Conservation (phyloP, 2,888 invertebrate genomes). For the Piscicola geometra region DNA sequence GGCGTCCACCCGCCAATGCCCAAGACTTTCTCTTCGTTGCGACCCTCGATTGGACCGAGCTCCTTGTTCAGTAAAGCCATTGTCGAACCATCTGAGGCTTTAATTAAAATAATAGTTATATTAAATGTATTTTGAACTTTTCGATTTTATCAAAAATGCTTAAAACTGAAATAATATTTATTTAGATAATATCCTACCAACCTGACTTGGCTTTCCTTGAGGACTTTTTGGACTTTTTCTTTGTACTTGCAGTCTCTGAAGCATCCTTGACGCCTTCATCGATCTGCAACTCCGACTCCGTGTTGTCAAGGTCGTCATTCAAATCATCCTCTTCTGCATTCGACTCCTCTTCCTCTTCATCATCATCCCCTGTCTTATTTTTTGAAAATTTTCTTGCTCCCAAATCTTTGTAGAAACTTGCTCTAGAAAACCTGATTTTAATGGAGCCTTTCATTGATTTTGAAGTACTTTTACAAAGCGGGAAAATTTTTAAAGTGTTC, state of each 20-base stretch:
- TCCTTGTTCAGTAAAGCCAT: slow-evolving; percentile 6
- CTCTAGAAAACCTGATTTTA: slow-evolving; percentile 31
- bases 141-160: no score
- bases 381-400: slow-evolving; percentile 18
- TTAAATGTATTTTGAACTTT: no score
- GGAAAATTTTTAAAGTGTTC: neutral
- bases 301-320: neutral
- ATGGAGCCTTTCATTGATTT: slow-evolving; percentile 36
- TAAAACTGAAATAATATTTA: no score
- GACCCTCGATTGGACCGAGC: slow-evolving; percentile 1
- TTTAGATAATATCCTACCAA: neutral
- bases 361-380: neutral
- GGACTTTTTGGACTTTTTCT: slow-evolving; percentile 5
- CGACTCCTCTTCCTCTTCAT: slow-evolving; percentile 15
- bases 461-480: neutral
- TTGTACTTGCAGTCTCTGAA: neutral
- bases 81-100: neutral
- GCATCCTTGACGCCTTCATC: neutral
- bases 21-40: slow-evolving; percentile 11
- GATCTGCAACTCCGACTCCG: neutral
- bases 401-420: slow-evolving; percentile 28
- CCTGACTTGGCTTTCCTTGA: neutral
- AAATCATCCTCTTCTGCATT: slow-evolving; percentile 3
- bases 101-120: no score
- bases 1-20: slow-evolving; percentile 10